Percentiles rank a stretch among this genome's conserved stretches.
Conservation (phyloP, 2,888 invertebrate genomes). For the Ischnus inquisitorius region DNA sequence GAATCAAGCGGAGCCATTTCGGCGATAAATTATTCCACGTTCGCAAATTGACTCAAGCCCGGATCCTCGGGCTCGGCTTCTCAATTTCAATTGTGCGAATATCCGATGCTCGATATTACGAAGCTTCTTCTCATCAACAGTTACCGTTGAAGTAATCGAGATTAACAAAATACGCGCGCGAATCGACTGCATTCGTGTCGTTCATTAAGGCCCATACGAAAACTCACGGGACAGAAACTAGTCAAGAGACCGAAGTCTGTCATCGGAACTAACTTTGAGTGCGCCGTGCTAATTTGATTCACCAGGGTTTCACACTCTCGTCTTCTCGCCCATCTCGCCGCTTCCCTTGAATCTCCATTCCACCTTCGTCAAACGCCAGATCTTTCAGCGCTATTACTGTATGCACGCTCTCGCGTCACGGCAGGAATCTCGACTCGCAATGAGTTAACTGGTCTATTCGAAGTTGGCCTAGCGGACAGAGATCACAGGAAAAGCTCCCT, state of each 20-base stretch:
- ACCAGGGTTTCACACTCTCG: neutral
- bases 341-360: neutral
- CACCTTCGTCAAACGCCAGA: constrained; percentile 5
- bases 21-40: neutral
- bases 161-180: constrained; percentile 3
- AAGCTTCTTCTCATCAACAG: constrained; percentile 16
- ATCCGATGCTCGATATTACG: neutral
- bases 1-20: neutral
- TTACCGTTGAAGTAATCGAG: constrained; percentile 17
- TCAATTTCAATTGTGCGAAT: constrained; percentile 10
- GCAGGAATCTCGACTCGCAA: neutral
- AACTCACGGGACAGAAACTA: constrained; percentile 27
- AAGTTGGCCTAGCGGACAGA: neutral
- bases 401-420: neutral
- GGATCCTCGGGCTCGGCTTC: neutral
- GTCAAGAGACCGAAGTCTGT: constrained; percentile 7
- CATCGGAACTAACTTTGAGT: constrained; percentile 27
- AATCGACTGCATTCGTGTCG: constrained; percentile 22
- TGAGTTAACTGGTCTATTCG: neutral
- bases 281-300: constrained; percentile 28
- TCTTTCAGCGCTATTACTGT: neutral
- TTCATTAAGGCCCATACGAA: constrained; percentile 27
- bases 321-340: neutral
- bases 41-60: neutral
- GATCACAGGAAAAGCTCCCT: neutral